Evolutionary conservation across 1,140 invertebrate species (phyloP), one percentile per base, ranked within the genome.

Genomic region (Drosophila pseudoobscura): DNA sequence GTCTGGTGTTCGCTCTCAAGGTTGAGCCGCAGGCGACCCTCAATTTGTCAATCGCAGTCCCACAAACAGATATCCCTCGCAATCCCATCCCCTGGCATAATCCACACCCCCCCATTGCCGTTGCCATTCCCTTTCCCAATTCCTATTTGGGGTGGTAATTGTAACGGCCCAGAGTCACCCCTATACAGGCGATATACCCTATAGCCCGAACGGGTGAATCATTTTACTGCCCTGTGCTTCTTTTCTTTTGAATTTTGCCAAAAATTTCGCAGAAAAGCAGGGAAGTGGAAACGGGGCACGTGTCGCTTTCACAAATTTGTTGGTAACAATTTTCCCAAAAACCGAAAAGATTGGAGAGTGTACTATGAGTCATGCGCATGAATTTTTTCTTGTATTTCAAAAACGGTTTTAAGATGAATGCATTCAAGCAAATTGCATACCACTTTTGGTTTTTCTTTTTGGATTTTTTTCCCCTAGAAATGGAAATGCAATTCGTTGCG

Each of bases 401-500:
- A 44, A 31, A 31, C 24, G 2, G 35, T 62, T 65, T 82, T 43
- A 53, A 78, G 55, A 57, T 60, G 73, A 80, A 80, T 80, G 72
- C 72, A 80, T 61, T 62, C 35, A 46, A 59, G 35, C 52, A 58
- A 69, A 63, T 31, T 79, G 75, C 68, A 78, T 68, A 53, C 26
- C 61, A 62, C 46, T 52, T 83, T 83, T 83, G 56, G 26, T 45
- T 64, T 39, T 78, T 45, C 29, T 58, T 63, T 63, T 60, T 5
- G 11, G 4, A 52, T 35, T 46, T 43, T 35, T 35, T 43, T 49
- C 29, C 29, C 24, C 13, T 8, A 13, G 59, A 82, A 82, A 82
- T 82, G 80, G 51, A 84, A 84, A 84, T 80, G 80, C 76, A 80
- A 66, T 73, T 72, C 65, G 73, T 87, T 79, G 75, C 76, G 80